These are phyloP conservation scores for Prietella phreatophila DNA, from an alignment of 2,113 vertebrate species.

Conservation along the genomic window DNA sequence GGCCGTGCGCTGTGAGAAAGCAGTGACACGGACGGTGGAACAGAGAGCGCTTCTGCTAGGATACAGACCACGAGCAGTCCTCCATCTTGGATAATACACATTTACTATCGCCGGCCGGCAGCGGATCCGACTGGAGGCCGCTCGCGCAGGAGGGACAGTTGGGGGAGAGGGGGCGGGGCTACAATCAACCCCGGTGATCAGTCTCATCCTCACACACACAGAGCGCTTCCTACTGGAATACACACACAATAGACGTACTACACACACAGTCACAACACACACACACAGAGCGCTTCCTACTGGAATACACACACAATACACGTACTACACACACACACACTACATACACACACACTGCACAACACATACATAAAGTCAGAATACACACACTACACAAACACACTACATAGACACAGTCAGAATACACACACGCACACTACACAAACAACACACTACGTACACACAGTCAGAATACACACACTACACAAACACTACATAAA, in stretches of 20 bases:
- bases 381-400: background rate
- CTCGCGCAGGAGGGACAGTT: conserved; percentile 43
- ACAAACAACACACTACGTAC: background rate
- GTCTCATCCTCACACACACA: background rate
- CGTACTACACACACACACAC: background rate
- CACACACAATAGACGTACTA: background rate
- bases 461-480: too few species aligned
- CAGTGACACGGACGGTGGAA: conserved; percentile 59
- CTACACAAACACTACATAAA: too few species aligned
- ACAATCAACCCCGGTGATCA: background rate
- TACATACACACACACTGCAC: background rate
- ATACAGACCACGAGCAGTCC: conserved; percentile 69
- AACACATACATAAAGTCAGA: too few species aligned
- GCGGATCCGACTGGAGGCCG: conserved; percentile 69
- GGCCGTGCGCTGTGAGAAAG: conserved; percentile 57
- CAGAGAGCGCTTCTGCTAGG: conserved; percentile 48
- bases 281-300: background rate
- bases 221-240: background rate
- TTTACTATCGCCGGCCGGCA: conserved; percentile 72
- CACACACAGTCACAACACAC: background rate
- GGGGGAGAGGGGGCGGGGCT: conserved; percentile 11
- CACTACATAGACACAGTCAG: background rate
- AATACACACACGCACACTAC: background rate
- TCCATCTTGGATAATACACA: conserved; percentile 75
- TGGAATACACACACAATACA: background rate